phyloP scores from a whole-genome alignment of 2,888 invertebrate genomes.

The Lasioglossum oenotherae region DNA sequence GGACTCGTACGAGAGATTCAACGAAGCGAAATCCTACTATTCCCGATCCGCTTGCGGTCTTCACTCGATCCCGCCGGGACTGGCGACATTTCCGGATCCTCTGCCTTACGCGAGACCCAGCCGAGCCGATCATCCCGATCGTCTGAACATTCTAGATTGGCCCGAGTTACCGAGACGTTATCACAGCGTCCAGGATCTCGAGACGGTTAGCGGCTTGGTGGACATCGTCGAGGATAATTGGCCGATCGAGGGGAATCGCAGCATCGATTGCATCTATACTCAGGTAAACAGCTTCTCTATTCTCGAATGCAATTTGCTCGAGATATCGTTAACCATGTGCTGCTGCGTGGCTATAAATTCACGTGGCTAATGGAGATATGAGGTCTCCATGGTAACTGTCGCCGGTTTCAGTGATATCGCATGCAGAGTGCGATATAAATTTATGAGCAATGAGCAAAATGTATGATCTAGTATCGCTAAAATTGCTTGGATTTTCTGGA shows the following conservation, averaged over 20 bases:
- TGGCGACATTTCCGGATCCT: conserved; percentile 76
- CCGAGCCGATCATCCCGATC: conserved; percentile 73
- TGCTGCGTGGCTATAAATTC: neutral
- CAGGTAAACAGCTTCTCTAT: conserved; percentile 73
- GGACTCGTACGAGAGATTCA: conserved; percentile 79
- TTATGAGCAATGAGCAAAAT: neutral
- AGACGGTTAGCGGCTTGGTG: conserved; percentile 82
- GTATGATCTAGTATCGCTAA: neutral
- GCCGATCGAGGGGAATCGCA: conserved; percentile 80
- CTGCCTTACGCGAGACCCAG: conserved; percentile 67
- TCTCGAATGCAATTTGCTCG: neutral
- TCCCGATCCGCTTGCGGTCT: conserved; percentile 80
- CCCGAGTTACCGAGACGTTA: conserved; percentile 79
- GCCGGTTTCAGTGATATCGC: neutral
- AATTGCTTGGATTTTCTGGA: neutral
- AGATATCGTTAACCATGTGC: neutral
- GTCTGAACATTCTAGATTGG: conserved; percentile 82
- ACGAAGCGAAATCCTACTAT: conserved; percentile 76
- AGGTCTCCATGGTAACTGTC: neutral
- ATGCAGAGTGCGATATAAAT: neutral
- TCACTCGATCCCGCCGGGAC: conserved; percentile 76
- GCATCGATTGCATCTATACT: conserved; percentile 82
- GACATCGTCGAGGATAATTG: conserved; percentile 82
- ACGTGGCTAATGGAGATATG: neutral
- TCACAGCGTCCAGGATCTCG: conserved; percentile 81